A percentile compares a stretch with the other conserved stretches of the same genome.
Evolutionary conservation across 2,888 invertebrate species (phyloP).

Genomic region (Lochmaea crataegi): DNA sequence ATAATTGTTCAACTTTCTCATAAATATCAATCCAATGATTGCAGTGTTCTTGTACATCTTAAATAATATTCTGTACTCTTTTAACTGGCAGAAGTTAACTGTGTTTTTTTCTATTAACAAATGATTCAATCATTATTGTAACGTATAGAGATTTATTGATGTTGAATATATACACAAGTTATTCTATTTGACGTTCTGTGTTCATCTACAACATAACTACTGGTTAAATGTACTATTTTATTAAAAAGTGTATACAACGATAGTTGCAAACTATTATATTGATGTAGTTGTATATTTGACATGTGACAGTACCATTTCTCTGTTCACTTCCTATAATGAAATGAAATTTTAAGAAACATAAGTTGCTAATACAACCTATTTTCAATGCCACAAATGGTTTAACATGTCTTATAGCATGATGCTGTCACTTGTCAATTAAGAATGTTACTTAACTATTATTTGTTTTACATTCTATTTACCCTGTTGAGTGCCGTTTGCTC

Average conservation of each 20-base stretch:
- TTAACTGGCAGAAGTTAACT: conserved; percentile 8
- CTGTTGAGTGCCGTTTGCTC: no score
- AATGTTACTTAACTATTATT: not conserved
- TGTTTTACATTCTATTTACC: no score
- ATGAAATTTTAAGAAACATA: no score
- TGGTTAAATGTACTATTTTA: no score
- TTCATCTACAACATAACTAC: not conserved
- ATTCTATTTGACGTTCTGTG: not conserved
- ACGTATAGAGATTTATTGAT: conserved; percentile 1
- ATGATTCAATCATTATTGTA: not conserved
- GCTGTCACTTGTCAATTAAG: not conserved
- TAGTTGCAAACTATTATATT: no score
- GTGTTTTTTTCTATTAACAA: not conserved
- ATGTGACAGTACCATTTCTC: not conserved
- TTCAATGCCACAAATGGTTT: no score
- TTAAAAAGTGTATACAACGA: no score
- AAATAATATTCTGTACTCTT: not conserved
- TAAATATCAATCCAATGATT: not conserved
- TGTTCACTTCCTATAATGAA: not conserved
- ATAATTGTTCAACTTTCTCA: not conserved
- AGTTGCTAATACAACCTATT: no score
- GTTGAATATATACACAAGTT: conserved; percentile 7
- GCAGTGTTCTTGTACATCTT: not conserved
- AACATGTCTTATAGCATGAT: not conserved
- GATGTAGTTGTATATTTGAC: no score